These are phyloP conservation scores for Tragelaphus strepsiceros DNA, from an alignment of 2,113 vertebrate species.

Conservation along the genomic window DNA sequence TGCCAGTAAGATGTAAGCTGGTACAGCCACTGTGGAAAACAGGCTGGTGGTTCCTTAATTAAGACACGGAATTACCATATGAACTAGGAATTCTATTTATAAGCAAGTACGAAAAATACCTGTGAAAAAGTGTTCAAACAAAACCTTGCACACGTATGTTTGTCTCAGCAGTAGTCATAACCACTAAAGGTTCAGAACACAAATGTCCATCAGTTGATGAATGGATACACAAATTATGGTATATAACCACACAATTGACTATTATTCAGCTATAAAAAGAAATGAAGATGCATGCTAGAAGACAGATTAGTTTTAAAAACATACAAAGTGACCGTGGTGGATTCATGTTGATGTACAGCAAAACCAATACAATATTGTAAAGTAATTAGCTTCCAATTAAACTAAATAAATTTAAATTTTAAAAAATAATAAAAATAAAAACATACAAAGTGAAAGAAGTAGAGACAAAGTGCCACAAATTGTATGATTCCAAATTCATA, in stretches of 20 bases:
- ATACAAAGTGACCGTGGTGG: not conserved
- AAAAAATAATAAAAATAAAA: not conserved
- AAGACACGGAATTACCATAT: not conserved
- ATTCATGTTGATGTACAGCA: no score
- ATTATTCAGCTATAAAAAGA: not conserved
- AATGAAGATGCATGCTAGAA: not conserved
- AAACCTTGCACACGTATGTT: not conserved
- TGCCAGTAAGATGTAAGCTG: not conserved
- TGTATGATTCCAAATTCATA: not conserved
- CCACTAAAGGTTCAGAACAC: not conserved
- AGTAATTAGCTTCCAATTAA: no score
- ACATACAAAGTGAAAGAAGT: not conserved
- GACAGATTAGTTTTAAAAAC: not conserved
- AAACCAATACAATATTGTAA: no score
- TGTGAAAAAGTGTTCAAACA: not conserved
- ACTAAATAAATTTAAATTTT: no score
- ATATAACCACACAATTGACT: not conserved
- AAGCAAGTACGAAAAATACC: not conserved
- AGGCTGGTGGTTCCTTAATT: not conserved
- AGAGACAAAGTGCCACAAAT: not conserved
- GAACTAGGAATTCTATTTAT: not conserved
- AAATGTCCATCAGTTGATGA: not conserved
- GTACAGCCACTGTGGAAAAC: not conserved
- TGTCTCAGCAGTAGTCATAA: not conserved
- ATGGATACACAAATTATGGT: not conserved